Conservation (phyloP, 2,113 vertebrate species). For the Sapajus apella region DNA sequence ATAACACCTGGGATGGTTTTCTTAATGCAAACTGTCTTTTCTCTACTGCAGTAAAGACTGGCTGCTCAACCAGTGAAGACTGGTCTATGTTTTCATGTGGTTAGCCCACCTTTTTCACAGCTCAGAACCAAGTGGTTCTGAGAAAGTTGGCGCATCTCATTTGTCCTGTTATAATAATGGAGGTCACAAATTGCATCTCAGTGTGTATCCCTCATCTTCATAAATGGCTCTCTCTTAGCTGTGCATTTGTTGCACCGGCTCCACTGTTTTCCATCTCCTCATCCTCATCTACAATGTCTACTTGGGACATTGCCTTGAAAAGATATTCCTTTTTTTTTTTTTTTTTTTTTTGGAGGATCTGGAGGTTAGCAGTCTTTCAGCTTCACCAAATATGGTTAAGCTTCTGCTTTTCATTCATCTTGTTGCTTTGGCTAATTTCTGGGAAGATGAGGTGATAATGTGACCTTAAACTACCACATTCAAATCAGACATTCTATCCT, state of each 20-base stretch:
- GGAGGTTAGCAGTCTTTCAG: neutral
- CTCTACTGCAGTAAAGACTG: neutral
- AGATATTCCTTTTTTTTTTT: neutral
- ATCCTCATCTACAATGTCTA: neutral
- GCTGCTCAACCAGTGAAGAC: neutral
- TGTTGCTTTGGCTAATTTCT: constrained; percentile 7
- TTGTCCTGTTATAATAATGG: neutral
- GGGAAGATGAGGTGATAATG: neutral
- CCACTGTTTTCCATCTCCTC: neutral
- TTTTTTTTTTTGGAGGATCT: neutral
- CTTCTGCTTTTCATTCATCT: neutral
- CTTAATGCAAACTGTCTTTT: neutral
- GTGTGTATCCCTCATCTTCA: neutral
- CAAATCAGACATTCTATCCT: neutral
- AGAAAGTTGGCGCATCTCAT: neutral
- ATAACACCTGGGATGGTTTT: neutral
- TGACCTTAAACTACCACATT: neutral
- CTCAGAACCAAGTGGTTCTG: neutral
- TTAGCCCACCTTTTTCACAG: neutral
- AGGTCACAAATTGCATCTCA: neutral
- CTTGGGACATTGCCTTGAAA: too few species aligned
- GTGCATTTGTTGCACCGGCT: neutral
- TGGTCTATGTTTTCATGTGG: neutral
- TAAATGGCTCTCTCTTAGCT: neutral
- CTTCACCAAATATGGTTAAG: neutral